A percentile compares a stretch with the other conserved stretches of the same genome.
These are phyloP conservation scores for Formica selysi DNA, from an alignment of 1,140 invertebrate species.

Conservation along the genomic window DNA sequence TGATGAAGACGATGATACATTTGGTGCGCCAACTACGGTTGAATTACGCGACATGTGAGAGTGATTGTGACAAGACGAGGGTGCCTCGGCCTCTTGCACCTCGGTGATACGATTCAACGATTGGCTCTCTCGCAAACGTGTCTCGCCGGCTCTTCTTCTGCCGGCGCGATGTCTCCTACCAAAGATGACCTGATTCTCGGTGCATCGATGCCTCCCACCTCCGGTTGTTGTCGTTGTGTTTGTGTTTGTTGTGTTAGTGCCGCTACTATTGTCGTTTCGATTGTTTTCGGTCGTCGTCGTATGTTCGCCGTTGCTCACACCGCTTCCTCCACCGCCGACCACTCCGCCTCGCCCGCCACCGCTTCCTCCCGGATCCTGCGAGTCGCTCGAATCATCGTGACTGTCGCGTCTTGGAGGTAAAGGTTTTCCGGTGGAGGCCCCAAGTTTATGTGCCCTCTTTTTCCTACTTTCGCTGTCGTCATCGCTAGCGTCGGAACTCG, in stretches of 20 bases:
- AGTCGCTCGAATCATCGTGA: slow-evolving; percentile 92
- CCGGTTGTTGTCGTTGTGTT: slow-evolving; percentile 76
- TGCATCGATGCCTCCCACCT: slow-evolving; percentile 81
- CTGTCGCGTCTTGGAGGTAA: slow-evolving; percentile 89
- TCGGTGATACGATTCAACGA: slow-evolving; percentile 94
- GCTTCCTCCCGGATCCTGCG: slow-evolving; percentile 89
- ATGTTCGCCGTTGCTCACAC: slow-evolving; percentile 81
- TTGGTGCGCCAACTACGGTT: slow-evolving; percentile 70
- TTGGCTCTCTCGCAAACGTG: slow-evolving; percentile 92
- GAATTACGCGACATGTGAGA: slow-evolving; percentile 79
- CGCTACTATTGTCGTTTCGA: slow-evolving; percentile 77
- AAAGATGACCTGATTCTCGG: slow-evolving; percentile 79
- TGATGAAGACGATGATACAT: slow-evolving; percentile 68
- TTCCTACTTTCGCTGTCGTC: slow-evolving; percentile 94
- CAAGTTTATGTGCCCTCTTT: slow-evolving; percentile 91
- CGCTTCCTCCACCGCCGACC: slow-evolving; percentile 75
- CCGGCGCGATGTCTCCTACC: slow-evolving; percentile 87
- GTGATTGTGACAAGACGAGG: slow-evolving; percentile 78
- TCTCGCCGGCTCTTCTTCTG: slow-evolving; percentile 88
- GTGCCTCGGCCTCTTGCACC: slow-evolving; percentile 89
- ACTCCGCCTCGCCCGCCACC: slow-evolving; percentile 82
- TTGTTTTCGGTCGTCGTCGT: slow-evolving; percentile 72
- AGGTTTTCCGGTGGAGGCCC: slow-evolving; percentile 87
- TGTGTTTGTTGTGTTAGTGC: slow-evolving; percentile 75
- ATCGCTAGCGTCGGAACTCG: slow-evolving; percentile 96